Evolutionary conservation across 2,113 vertebrate genomes (phyloP), one percentile per base, ranked within the genome.

Genomic region (Stercorarius parasiticus): DNA sequence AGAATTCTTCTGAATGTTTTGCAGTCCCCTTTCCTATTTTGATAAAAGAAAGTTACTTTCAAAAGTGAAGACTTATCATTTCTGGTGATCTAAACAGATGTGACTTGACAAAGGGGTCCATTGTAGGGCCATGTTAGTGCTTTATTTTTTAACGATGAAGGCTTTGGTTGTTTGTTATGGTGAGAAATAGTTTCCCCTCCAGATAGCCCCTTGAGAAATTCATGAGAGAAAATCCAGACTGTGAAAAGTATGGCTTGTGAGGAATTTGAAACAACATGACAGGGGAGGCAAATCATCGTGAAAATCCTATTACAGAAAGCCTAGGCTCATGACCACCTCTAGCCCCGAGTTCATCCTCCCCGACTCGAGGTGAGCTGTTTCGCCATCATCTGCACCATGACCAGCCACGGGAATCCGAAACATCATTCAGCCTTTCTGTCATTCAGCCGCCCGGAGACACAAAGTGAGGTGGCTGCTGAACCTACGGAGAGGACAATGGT

Each of bases 191-290:
- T 94, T 96, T 97, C 53, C 95, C 91, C 86, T 95, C 62, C 90
- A 94, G 86, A 94, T 91, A 95, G 91, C 95, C 97, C 94, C 92
- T 94, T 94, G 95, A 96, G 97, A 97, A 97, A 97, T 78, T 86
- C 55, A 83, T 77, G 82, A 95, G 95, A 96, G 96, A 95, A 97
- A 96, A 96, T 81, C 95, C 96, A 97, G 95, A 95, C 95, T 95
- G 96, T 96, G 97, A 95, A 97, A 96, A 97, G 93, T 78, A 93
- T 78, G 97, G 91, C 91, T 93, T 94, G 97, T 69, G 76, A 96
- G 94, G 97, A 97, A 96, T 97, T 95, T 82, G 87, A 96, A 96
- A 87, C 90, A 93, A 95, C 89, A 93, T 32, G 93, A 97, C 88
- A 91, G 71, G 74, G 88, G 89, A 61, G 91, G 87, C 55, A 96